Conservation (phyloP, 1,140 invertebrate genomes). For the Asobara japonica region DNA sequence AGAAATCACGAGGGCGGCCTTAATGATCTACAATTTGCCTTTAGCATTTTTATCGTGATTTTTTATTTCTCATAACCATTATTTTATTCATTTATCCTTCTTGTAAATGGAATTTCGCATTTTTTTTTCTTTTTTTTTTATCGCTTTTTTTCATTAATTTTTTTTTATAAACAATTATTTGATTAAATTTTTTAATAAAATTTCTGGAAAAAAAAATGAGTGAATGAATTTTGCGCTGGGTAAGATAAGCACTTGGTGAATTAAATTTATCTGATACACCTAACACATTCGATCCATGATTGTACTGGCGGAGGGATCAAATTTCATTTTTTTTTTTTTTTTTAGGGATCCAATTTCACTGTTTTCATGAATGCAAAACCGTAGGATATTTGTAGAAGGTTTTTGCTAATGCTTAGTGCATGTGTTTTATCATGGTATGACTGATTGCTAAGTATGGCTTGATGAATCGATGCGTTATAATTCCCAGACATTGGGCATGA, state of each 20-base stretch:
- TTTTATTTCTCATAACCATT: background rate
- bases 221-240: too few species aligned
- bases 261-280: background rate
- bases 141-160: too few species aligned
- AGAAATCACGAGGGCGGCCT: slow-evolving; percentile 6
- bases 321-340: background rate
- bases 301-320: background rate
- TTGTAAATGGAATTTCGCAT: background rate
- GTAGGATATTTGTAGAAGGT: background rate
- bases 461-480: slow-evolving; percentile 64
- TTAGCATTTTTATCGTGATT: slow-evolving; percentile 5
- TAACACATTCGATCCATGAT: background rate
- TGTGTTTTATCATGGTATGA: slow-evolving; percentile 46
- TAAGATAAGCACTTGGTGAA: background rate
- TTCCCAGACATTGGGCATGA: slow-evolving; percentile 59
- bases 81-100: slow-evolving; percentile 16
- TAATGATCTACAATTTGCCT: slow-evolving; percentile 10
- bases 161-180: too few species aligned
- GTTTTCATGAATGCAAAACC: background rate
- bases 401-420: background rate
- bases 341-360: background rate
- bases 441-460: slow-evolving; percentile 57
- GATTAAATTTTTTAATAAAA: background rate
- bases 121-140: slow-evolving; percentile 4
- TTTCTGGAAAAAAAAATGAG: background rate